A percentile compares a stretch with the other conserved stretches of the same genome.
These are phyloP conservation scores for Centruroides sculpturatus DNA, from an alignment of 1,140 invertebrate genomes.

Conservation along the genomic window DNA sequence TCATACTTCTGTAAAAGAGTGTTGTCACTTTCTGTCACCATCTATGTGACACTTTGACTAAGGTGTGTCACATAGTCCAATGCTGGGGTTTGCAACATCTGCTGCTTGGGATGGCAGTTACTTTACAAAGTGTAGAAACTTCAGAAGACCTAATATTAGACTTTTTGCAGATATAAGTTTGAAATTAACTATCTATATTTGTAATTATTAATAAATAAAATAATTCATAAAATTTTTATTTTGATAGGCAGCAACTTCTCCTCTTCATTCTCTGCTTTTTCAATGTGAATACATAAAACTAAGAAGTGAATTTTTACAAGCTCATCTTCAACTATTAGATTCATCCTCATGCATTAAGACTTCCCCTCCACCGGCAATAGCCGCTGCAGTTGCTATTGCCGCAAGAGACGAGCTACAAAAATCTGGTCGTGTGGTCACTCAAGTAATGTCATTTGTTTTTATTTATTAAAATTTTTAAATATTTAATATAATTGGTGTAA, in stretches of 20 bases:
- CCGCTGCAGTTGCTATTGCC: slow-evolving; percentile 56
- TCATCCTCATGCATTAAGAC: slow-evolving; percentile 70
- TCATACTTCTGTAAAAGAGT: too few relatives aligned
- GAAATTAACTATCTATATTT: too few relatives aligned
- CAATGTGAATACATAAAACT: slow-evolving; percentile 61
- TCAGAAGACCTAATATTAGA: too few relatives aligned
- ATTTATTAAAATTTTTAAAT: not conserved
- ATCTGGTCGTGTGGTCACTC: slow-evolving; percentile 50
- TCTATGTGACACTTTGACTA: too few relatives aligned
- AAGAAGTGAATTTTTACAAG: slow-evolving; percentile 58
- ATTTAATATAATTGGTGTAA: not conserved
- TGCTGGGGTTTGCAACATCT: too few relatives aligned
- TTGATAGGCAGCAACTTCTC: slow-evolving; percentile 47
- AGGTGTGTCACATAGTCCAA: too few relatives aligned
- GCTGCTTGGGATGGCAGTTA: too few relatives aligned
- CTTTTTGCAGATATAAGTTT: too few relatives aligned
- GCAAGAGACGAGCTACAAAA: slow-evolving; percentile 65
- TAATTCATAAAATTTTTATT: too few relatives aligned
- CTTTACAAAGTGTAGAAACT: too few relatives aligned
- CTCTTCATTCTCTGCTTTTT: slow-evolving; percentile 50
- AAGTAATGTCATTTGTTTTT: not conserved
- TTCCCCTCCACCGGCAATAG: slow-evolving; percentile 82
- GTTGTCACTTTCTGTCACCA: too few relatives aligned
- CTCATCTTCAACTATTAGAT: slow-evolving; percentile 54
- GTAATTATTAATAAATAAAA: too few relatives aligned